Percentiles rank a stretch among this genome's conserved stretches.
Conservation (phyloP, 2,888 invertebrate species). For the Drosophila neoperkinsi region DNA sequence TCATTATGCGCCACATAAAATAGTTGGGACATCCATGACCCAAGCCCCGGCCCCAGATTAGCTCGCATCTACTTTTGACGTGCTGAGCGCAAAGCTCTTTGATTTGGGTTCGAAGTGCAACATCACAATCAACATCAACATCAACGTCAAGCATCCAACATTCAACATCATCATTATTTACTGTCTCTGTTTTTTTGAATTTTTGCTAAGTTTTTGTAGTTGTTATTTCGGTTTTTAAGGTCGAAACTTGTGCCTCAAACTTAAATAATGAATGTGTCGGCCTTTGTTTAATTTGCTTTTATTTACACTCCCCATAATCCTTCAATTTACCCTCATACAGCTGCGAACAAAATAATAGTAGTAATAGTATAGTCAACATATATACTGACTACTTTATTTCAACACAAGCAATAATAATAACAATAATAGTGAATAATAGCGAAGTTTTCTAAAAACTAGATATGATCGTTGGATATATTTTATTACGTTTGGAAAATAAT, state of each 20-base stretch:
- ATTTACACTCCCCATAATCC: slow-evolving; percentile 50
- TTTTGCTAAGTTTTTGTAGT: slow-evolving; percentile 34
- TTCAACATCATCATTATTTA: slow-evolving; percentile 14
- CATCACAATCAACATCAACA: slow-evolving; percentile 12
- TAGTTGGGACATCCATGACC: slow-evolving; percentile 53
- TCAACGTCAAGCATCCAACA: slow-evolving; percentile 13
- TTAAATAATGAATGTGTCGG: slow-evolving; percentile 23
- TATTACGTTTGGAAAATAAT: neutral
- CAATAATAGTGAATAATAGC: too few relatives aligned
- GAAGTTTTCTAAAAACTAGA: neutral
- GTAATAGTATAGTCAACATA: too few relatives aligned
- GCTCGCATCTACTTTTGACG: slow-evolving; percentile 33
- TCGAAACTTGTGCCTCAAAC: slow-evolving; percentile 31
- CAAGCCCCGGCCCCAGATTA: slow-evolving; percentile 1
- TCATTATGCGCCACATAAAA: slow-evolving; percentile 72
- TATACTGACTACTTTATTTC: too few relatives aligned
- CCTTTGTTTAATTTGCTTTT: slow-evolving; percentile 59
- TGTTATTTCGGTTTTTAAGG: slow-evolving; percentile 34
- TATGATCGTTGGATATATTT: neutral
- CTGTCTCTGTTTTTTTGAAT: slow-evolving; percentile 1
- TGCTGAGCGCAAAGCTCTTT: slow-evolving; percentile 39
- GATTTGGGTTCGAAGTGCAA: slow-evolving; percentile 46
- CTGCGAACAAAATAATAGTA: neutral
- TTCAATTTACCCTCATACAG: slow-evolving; percentile 47
- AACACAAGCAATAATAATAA: too few relatives aligned